These are phyloP conservation scores for Lota lota DNA, from an alignment of 2,113 vertebrate species.

Conservation along the genomic window DNA sequence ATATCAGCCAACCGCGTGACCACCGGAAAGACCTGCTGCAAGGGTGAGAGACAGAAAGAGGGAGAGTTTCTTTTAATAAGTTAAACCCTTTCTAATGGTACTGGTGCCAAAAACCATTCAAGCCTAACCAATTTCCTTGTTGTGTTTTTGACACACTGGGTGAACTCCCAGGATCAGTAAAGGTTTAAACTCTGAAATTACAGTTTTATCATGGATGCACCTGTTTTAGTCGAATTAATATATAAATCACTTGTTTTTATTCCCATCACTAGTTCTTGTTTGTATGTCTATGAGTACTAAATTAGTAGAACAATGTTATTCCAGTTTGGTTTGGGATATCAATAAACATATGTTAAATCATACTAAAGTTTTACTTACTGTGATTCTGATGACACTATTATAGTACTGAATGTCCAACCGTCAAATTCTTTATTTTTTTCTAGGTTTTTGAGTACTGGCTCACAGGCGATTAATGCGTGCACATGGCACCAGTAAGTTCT, in stretches of 20 bases:
- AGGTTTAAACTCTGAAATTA: too few relatives aligned
- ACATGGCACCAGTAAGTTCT: conserved; percentile 95
- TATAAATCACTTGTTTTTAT: too few relatives aligned
- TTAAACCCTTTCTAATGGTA: too few relatives aligned
- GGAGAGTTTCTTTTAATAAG: too few relatives aligned
- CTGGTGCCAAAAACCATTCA: too few relatives aligned
- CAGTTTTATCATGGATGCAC: too few relatives aligned
- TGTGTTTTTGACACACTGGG: too few relatives aligned
- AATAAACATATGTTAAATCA: neutral
- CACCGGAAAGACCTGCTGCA: conserved; percentile 72
- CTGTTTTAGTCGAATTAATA: too few relatives aligned
- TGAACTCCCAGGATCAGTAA: too few relatives aligned
- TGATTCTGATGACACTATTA: neutral
- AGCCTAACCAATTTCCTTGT: too few relatives aligned
- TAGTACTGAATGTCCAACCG: neutral
- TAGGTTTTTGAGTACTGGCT: conserved; percentile 86
- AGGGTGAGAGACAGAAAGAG: conserved; percentile 69
- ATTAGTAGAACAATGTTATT: neutral
- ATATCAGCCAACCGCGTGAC: conserved; percentile 81
- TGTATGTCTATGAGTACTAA: neutral
- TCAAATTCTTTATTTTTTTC: neutral
- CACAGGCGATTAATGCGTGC: conserved; percentile 78
- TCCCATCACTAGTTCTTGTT: too few relatives aligned
- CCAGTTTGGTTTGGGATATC: neutral
- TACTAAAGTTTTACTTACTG: neutral